phyloP scores from a whole-genome alignment of 2,797 vertebrate genomes.

The Aulostomus chinensis region DNA sequence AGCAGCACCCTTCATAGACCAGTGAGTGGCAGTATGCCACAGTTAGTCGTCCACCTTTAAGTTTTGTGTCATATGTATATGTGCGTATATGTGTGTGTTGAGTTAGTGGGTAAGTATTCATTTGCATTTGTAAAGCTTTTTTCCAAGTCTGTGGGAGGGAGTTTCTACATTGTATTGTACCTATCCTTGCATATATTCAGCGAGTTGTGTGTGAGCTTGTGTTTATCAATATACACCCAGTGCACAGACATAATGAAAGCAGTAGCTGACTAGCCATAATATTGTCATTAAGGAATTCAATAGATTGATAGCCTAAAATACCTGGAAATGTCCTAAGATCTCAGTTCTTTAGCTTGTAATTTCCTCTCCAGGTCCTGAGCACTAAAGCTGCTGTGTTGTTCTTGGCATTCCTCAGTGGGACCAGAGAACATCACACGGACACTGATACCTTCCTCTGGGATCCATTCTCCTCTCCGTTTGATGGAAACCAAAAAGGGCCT shows the following conservation, averaged over 20 bases:
- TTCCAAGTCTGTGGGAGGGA: too few relatives aligned
- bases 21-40: constrained; percentile 79
- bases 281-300: constrained; percentile 70
- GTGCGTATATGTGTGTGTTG: constrained; percentile 2
- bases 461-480: constrained; percentile 68
- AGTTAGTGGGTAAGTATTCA: constrained; percentile 15
- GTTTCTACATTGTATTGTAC: background rate
- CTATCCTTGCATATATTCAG: constrained; percentile 8
- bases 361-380: constrained; percentile 71
- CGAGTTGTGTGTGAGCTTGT: constrained; percentile 3
- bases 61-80: constrained; percentile 13
- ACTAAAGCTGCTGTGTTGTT: constrained; percentile 77
- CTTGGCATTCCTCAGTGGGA: constrained; percentile 67
- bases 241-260: constrained; percentile 36
- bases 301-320: constrained; percentile 74
- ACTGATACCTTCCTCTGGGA: constrained; percentile 77
- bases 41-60: constrained; percentile 29
- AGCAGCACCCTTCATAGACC: constrained; percentile 69
- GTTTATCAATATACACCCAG: background rate
- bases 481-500: constrained; percentile 74
- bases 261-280: constrained; percentile 66
- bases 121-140: constrained; percentile 21
- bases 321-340: constrained; percentile 72
- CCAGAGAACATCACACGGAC: constrained; percentile 66
- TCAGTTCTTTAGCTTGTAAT: constrained; percentile 68